These are phyloP conservation scores for Ischnus inquisitorius DNA, from an alignment of 2,888 invertebrate genomes.

Conservation along the genomic window DNA sequence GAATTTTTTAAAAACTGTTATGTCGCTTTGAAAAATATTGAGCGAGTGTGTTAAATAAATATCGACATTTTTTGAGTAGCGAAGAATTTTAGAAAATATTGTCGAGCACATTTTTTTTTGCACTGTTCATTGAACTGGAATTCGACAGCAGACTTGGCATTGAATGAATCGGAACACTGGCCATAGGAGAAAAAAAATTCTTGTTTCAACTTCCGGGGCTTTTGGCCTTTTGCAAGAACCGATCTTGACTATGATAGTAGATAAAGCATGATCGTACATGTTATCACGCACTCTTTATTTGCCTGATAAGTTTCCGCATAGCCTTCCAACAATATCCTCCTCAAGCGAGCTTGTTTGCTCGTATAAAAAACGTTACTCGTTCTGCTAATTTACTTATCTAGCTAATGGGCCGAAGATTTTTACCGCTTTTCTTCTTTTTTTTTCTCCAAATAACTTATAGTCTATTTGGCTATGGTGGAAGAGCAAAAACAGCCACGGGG, in stretches of 20 bases:
- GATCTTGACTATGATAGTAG: neutral
- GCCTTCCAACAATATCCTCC: neutral
- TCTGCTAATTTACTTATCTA: neutral
- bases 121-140: no score
- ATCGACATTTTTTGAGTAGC: no score
- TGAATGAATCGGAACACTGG: no score
- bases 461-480: slow-evolving; percentile 84
- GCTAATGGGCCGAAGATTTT: neutral
- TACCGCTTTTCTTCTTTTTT: neutral
- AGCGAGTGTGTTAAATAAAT: no score
- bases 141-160: no score
- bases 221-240: neutral
- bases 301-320: neutral
- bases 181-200: neutral
- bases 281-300: neutral
- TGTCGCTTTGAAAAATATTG: no score
- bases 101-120: no score
- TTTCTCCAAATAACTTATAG: slow-evolving; percentile 62
- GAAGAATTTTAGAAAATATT: no score
- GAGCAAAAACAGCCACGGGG: slow-evolving; percentile 83
- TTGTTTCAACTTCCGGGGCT: neutral
- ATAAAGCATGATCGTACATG: neutral
- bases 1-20: neutral
- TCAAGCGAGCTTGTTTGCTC: neutral
- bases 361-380: neutral